Conservation (phyloP, 2,888 invertebrate species). For the Beris chalybata region DNA sequence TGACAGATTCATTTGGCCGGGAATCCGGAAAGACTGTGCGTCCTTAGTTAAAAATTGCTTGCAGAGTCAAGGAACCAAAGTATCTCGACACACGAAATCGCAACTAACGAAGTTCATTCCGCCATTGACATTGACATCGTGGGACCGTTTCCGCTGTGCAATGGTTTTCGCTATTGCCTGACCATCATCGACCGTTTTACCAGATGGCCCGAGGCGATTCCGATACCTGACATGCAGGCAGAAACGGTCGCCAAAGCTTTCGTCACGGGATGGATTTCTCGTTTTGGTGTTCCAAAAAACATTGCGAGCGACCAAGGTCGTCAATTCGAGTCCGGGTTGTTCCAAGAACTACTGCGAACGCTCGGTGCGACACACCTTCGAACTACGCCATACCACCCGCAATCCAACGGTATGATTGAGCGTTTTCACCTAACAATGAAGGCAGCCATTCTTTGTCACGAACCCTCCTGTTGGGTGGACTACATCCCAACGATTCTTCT, state of each 20-base stretch:
- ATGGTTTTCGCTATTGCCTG: too few relatives aligned
- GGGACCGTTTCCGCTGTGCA: neutral
- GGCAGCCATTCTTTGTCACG: neutral
- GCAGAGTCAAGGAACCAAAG: too few relatives aligned
- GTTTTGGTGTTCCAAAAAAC: neutral
- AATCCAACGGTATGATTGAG: slow-evolving; percentile 2
- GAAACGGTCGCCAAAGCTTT: neutral
- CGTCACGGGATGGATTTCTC: neutral
- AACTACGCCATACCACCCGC: slow-evolving; percentile 1
- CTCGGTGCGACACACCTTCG: neutral
- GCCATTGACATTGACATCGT: neutral
- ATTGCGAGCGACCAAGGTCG: neutral
- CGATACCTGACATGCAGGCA: too few relatives aligned
- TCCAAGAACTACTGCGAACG: neutral
- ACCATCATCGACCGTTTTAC: too few relatives aligned
- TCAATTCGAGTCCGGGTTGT: neutral
- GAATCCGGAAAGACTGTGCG: too few relatives aligned
- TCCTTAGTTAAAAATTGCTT: too few relatives aligned
- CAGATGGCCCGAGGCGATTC: too few relatives aligned
- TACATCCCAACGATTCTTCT: neutral
- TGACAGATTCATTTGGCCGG: too few relatives aligned
- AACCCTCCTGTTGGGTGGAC: neutral
- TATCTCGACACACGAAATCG: neutral
- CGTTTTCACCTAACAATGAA: neutral
- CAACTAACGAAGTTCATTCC: neutral